These are phyloP conservation scores for Loripinus fragilis DNA, from an alignment of 2,888 invertebrate genomes.

Conservation along the genomic window DNA sequence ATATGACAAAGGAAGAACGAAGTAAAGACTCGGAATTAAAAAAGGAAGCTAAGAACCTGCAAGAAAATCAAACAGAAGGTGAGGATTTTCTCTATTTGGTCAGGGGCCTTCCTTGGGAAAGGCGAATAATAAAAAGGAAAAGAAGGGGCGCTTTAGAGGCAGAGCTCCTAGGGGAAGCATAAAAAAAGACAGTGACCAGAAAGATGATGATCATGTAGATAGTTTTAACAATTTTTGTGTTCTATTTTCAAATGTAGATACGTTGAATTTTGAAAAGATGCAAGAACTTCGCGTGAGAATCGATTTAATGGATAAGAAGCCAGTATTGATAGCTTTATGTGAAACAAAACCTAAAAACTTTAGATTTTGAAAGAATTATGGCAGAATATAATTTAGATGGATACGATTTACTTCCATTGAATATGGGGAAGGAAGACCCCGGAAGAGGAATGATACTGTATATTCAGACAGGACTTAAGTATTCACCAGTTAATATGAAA, in stretches of 20 bases:
- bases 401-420: too few relatives aligned
- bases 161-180: background rate
- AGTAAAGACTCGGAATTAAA: too few relatives aligned
- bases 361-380: slow-evolving; percentile 1
- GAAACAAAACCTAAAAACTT: slow-evolving; percentile 7
- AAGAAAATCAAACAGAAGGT: background rate
- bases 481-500: slow-evolving; percentile 6
- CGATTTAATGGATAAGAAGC: background rate
- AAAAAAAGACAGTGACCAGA: background rate
- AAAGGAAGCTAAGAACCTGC: too few relatives aligned
- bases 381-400: too few relatives aligned
- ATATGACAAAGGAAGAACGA: too few relatives aligned
- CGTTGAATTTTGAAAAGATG: too few relatives aligned
- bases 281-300: too few relatives aligned
- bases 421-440: background rate
- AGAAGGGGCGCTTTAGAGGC: too few relatives aligned
- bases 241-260: too few relatives aligned
- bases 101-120: too few relatives aligned
- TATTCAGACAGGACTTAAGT: too few relatives aligned
- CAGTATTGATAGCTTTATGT: slow-evolving; percentile 1
- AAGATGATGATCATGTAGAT: slow-evolving; percentile 4
- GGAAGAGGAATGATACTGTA: background rate
- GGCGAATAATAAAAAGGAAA: slow-evolving; percentile 4
- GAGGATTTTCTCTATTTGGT: slow-evolving; percentile 7
- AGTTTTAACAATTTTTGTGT: too few relatives aligned